phyloP scores from a whole-genome alignment of 2,797 vertebrate species.

The Sarcophilus harrisii region DNA sequence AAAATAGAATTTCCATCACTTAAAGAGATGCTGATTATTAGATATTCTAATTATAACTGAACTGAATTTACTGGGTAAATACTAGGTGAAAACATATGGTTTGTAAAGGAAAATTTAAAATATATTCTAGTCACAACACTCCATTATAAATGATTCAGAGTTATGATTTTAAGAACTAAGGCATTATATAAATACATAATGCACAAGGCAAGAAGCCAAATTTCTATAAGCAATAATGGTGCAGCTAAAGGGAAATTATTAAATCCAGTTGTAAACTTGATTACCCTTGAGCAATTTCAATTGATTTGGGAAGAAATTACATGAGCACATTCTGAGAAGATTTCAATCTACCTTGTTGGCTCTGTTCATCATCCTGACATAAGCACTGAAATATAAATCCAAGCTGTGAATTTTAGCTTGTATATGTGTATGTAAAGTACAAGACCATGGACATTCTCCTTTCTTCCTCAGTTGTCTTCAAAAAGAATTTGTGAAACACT shows the following conservation, averaged over 20 bases:
- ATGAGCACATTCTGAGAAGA: constrained; percentile 69
- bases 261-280: constrained; percentile 76
- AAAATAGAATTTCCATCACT: constrained; percentile 31
- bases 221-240: constrained; percentile 69
- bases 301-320: constrained; percentile 63
- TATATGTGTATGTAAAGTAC: neutral
- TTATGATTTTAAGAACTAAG: constrained; percentile 75
- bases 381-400: constrained; percentile 47
- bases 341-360: constrained; percentile 61
- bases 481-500: neutral
- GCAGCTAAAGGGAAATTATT: constrained; percentile 76
- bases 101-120: neutral
- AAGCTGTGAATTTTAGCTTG: neutral
- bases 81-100: neutral
- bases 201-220: constrained; percentile 72
- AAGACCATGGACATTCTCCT: neutral
- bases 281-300: constrained; percentile 74
- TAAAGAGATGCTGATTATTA: constrained; percentile 31
- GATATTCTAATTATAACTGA: constrained; percentile 2
- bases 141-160: constrained; percentile 69
- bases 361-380: constrained; percentile 52
- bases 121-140: constrained; percentile 68
- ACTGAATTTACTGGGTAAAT: neutral
- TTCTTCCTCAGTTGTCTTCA: neutral
- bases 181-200: constrained; percentile 72